A percentile compares a stretch with the other conserved stretches of the same genome.
These are phyloP conservation scores for Lomographa bimaculata DNA, from an alignment of 2,888 invertebrate species.

Conservation along the genomic window DNA sequence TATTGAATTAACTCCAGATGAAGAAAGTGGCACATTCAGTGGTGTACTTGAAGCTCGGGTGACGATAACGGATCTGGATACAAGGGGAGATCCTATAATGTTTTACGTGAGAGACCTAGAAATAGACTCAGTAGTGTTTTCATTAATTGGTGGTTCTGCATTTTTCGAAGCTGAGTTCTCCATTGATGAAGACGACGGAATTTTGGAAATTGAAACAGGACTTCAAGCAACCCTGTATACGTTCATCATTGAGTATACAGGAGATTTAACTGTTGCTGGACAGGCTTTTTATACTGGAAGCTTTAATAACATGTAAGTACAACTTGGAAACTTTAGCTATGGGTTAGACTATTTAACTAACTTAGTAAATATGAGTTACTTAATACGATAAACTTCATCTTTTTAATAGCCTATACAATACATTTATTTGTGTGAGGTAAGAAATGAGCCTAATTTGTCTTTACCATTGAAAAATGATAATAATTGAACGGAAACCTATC, in stretches of 20 bases:
- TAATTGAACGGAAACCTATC: no score
- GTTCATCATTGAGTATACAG: conserved; percentile 50
- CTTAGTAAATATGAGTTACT: no score
- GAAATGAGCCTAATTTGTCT: no score
- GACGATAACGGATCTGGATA: conserved; percentile 34
- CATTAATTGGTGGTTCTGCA: conserved; percentile 38
- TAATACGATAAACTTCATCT: no score
- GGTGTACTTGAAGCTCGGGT: conserved; percentile 47
- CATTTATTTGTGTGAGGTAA: no score
- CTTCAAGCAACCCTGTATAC: conserved; percentile 37
- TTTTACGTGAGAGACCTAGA: conserved; percentile 46
- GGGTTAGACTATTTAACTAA: neutral
- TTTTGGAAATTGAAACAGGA: conserved; percentile 47
- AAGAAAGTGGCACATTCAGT: conserved; percentile 40
- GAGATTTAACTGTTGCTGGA: conserved; percentile 38
- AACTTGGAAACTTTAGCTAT: no score
- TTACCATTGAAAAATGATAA: no score
- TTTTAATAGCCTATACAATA: no score
- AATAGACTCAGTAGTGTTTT: conserved; percentile 41
- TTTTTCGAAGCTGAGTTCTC: conserved; percentile 30
- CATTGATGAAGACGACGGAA: conserved; percentile 40
- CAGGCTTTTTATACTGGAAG: conserved; percentile 47
- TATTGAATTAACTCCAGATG: conserved; percentile 45
- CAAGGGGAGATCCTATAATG: conserved; percentile 43
- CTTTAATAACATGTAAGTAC: conserved; percentile 47